Evolutionary conservation across 2,888 invertebrate genomes (phyloP), one percentile per base, ranked within the genome.

Genomic region (Epinotia nisella): DNA sequence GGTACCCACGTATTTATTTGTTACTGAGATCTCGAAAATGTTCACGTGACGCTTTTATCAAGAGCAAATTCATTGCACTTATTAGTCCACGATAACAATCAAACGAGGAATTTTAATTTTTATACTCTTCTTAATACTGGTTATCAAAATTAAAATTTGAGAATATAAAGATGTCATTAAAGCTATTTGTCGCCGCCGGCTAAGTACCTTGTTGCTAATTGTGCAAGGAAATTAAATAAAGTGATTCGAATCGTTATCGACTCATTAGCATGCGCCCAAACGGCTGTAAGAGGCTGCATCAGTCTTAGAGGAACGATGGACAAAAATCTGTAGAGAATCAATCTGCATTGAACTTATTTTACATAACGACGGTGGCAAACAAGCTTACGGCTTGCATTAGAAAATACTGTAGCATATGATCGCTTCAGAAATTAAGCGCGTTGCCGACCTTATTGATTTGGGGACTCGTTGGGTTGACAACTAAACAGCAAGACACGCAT

Each of bases 141-240:
- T 62, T 41, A 69, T 51, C 59, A 11, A n/a, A 68, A 58, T 74
- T 53, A 75, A 71, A 74, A 70, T 61, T 74, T 60, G 41, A 70
- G 45, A 64, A 61, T 72, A 69, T 76, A 72, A 75, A 64, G 60
- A 74, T 71, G 75, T 70, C 74, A 69, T 75, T 73, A 72, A 64
- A 62, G 67, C 53, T 66, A 72, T 69, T 77, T 70, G 75, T 73
- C 65, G 61, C 68, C 51, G 65, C 53, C 29, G 74, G 49, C 53
- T 70, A 70, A 76, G 76, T 76, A 76, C 74, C 64, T 70, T 74
- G 75, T 74, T 58, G 74, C 75, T 78, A 77, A 78, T 78, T 76
- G 76, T 77, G 65, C 72, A 65, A 60, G 60, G 70, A 68, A 75
- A 76, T 77, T 77, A 76, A 77, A 67, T 71, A 71, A 76, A 76